phyloP scores from a whole-genome alignment of 2,888 invertebrate species.

The Cerceris ruficornis region DNA sequence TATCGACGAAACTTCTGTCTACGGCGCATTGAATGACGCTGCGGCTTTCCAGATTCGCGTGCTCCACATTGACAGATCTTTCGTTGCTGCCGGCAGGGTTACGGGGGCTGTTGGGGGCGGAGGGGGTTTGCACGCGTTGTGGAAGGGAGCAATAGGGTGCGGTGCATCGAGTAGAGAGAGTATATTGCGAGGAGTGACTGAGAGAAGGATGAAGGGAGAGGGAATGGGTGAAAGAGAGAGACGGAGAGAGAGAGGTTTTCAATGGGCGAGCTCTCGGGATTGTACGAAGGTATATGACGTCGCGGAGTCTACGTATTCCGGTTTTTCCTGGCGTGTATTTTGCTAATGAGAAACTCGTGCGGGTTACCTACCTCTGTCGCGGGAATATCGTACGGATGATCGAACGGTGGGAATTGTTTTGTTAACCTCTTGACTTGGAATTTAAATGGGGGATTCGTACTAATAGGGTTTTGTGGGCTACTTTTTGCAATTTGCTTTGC shows the following conservation, averaged over 20 bases:
- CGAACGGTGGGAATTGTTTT: neutral
- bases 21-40: constrained; percentile 48
- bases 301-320: constrained; percentile 33
- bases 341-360: constrained; percentile 55
- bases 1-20: constrained; percentile 64
- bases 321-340: constrained; percentile 25
- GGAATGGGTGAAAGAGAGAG: too few relatives aligned
- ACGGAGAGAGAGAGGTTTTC: constrained; percentile 42
- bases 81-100: constrained; percentile 4
- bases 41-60: constrained; percentile 42
- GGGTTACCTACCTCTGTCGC: constrained; percentile 41
- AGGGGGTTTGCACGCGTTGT: neutral
- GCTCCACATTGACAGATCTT: constrained; percentile 41
- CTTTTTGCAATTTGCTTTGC: too few relatives aligned
- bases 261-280: constrained; percentile 48
- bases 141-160: constrained; percentile 12
- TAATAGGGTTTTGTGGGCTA: too few relatives aligned
- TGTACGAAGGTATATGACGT: constrained; percentile 28
- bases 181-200: constrained; percentile 16
- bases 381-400: constrained; percentile 21
- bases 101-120: neutral
- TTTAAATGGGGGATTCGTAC: too few relatives aligned
- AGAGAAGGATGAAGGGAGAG: too few relatives aligned
- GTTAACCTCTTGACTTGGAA: neutral
- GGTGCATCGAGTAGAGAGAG: constrained; percentile 36